Evolutionary conservation across 2,797 vertebrate species (phyloP), one percentile per base, ranked within the genome.

Genomic region (Oryzias dopingdopingensis): DNA sequence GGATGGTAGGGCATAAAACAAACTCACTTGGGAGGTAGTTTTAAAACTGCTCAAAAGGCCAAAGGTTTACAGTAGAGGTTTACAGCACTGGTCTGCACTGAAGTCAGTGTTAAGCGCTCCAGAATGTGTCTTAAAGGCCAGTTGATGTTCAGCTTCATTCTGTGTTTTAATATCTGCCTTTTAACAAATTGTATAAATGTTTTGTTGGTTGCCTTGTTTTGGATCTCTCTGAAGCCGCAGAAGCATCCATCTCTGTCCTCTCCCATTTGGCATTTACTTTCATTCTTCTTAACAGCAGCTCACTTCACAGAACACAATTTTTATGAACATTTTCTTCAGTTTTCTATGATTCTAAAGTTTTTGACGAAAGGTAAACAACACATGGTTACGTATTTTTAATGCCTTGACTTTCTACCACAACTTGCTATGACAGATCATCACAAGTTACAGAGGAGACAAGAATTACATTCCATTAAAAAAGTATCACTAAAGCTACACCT

Each of bases 21-120:
- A 65, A 72, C 22, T 3, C 60, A 49, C 43, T 62, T 55, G 53
- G 62, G 29, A 66, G 48, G 56, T 59, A 56, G 15, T 56, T 69
- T 66, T 32, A 71, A 75, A 73, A 65, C 50, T 66, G 51, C 51
- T 76, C 63, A 67, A 62, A 77, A 78, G 70, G 76, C 74, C 71
- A 67, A 46, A 22, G 29, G 81, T 77, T 86, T 74, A 58, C 77
- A 86, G 86, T 81, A 80, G 64, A 71, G 82, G 82, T 88, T 82
- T 81, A 86, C 82, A 86, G 80, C 24, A 43, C 42, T 51, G 52
- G 7, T 45, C 53, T 64, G 56, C 43, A 58, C 23, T 58, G 51
- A 6, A 8, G 22, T 52, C 14, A 47, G 59, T 17, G 42, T 53
- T 0, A 40, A 59, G 47, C 46, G 14, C 22, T 52, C n/a, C 60